phyloP scores from a whole-genome alignment of 1,140 invertebrate species.

The Drosophila subpulchrella region DNA sequence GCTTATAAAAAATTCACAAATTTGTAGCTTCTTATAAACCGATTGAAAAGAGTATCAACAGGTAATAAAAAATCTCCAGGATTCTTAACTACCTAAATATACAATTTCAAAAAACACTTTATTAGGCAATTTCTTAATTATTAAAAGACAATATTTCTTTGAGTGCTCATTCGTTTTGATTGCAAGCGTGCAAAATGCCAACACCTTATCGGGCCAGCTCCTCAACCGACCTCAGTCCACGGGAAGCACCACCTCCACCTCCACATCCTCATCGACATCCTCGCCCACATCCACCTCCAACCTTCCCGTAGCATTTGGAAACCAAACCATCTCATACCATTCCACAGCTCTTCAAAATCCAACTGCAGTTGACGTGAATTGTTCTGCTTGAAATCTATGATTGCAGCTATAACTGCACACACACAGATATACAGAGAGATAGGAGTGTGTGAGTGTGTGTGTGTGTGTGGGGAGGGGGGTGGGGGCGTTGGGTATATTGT shows the following conservation, averaged over 20 bases:
- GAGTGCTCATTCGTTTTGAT: slow-evolving; percentile 41
- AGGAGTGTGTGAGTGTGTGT: neutral
- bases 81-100: too few relatives aligned
- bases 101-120: neutral
- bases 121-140: neutral
- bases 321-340: neutral
- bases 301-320: slow-evolving; percentile 3
- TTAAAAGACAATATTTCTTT: neutral
- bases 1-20: too few relatives aligned
- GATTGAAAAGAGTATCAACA: too few relatives aligned
- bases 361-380: slow-evolving; percentile 78
- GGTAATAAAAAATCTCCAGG: too few relatives aligned
- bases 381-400: slow-evolving; percentile 79
- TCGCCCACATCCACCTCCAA: neutral
- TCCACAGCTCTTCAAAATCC: slow-evolving; percentile 39
- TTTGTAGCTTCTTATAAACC: too few relatives aligned
- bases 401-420: slow-evolving; percentile 73
- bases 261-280: neutral
- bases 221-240: slow-evolving; percentile 8
- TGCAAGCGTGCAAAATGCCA: slow-evolving; percentile 73
- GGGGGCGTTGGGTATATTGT: neutral
- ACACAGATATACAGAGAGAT: slow-evolving; percentile 12
- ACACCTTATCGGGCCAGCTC: slow-evolving; percentile 51
- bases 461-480: too few relatives aligned
- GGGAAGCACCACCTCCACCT: neutral